Base-by-base conservation (phyloP, 2,113 vertebrate species). In the Herpailurus yagouaroundi region DNA sequence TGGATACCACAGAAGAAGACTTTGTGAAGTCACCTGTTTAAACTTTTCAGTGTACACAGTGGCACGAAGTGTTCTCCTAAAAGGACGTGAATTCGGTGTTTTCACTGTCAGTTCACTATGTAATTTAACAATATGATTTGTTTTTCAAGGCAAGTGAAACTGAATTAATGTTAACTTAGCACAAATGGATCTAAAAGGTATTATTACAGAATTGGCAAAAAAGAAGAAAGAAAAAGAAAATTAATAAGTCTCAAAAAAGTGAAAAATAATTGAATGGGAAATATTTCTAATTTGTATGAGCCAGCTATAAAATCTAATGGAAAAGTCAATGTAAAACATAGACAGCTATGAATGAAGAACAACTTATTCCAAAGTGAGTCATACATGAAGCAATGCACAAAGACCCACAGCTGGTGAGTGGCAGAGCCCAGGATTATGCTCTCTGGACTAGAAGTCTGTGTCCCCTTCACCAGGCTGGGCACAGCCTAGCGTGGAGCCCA, bases 131-230 rank as follows among this genome's bases (percentile, higher is more conserved):
- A n/a, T 29, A 84, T 29, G n/a, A 45, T 77, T 83, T 92, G n/a
- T 15, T 92, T 92, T 52, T 36, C 7, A 4, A 95, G 82, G 36
- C 64, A 91, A 84, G 60, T 86, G 48, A 96, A 95, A 91, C 3
- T 7, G 16, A 91, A 96, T 77, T 84, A 50, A 87, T 69, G 8
- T 55, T 94, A 81, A 89, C 63, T 89, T 48, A 86, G 19, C 63
- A 41, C 38, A 95, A 81, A 52, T 50, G 14, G 50, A 64, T 85
- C 12, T 80, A 68, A 86, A 95, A 91, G 55, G n/a, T 83, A 29
- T 94, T 93, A 55, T 85, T 88, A 52, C 6, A 89, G 50, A 94
- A 94, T 64, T 64, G 66, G 23, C 50, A 50, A 60, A 91, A 91
- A 91, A 38, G 14, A 45, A 50, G 52, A 91, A 91, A 91, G 33